These are phyloP conservation scores for Urophycis tenuis DNA, from an alignment of 2,797 vertebrate genomes.

Conservation along the genomic window DNA sequence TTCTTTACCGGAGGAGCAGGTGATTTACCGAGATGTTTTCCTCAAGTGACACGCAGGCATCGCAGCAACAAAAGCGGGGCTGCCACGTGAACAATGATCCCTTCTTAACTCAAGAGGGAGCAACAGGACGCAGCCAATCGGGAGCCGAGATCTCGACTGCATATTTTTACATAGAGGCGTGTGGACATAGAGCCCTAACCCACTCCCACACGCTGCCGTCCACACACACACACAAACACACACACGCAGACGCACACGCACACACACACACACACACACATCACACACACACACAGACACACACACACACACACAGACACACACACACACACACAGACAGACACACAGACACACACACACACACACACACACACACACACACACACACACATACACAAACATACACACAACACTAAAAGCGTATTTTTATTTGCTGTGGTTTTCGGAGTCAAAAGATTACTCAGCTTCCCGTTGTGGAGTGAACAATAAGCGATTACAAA, in stretches of 20 bases:
- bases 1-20: not conserved
- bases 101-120: not conserved
- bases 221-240: not conserved
- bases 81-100: not conserved
- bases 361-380: not conserved
- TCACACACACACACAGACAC: not conserved
- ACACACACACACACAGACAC: not conserved
- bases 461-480: not conserved
- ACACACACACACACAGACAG: not conserved
- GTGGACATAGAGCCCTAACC: not conserved
- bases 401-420: not conserved
- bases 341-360: no score
- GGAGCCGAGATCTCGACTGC: not conserved
- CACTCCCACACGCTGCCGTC: not conserved
- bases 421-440: not conserved
- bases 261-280: not conserved
- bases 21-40: not conserved
- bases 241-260: no score
- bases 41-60: not conserved
- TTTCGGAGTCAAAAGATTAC: not conserved
- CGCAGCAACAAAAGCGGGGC: not conserved
- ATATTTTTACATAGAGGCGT: not conserved
- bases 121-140: not conserved
- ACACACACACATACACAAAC: not conserved
- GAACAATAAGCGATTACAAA: not conserved